Percentiles rank a stretch among this genome's conserved stretches.
Evolutionary conservation across 2,888 invertebrate species (phyloP).

Genomic region (Parnassius apollo): DNA sequence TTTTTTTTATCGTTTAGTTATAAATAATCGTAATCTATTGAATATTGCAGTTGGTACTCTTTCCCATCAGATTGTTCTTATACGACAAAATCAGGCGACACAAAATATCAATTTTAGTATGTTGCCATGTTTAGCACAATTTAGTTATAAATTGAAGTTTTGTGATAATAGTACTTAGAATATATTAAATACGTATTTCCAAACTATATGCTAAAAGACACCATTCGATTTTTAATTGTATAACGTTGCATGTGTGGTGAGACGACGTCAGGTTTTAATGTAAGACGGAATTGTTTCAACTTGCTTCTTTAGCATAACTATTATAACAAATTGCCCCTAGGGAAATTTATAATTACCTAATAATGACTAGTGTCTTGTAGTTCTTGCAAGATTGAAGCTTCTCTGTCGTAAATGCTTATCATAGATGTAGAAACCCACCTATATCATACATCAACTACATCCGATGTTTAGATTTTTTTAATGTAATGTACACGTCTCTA

Average conservation of each 20-base stretch:
- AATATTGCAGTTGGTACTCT: constrained; percentile 61
- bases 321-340: constrained; percentile 14
- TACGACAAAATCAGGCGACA: constrained; percentile 51
- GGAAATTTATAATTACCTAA: constrained; percentile 6
- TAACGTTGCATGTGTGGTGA: constrained; percentile 81
- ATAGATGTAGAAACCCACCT: constrained; percentile 43
- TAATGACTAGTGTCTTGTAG: constrained; percentile 20
- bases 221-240: constrained; percentile 41
- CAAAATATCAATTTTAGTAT: constrained; percentile 28
- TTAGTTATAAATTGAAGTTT: constrained; percentile 67
- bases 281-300: constrained; percentile 57
- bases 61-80: constrained; percentile 75
- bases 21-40: constrained; percentile 48
- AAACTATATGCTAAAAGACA: constrained; percentile 64
- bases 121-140: constrained; percentile 66
- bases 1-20: constrained; percentile 39
- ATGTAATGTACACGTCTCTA: constrained; percentile 12
- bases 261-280: constrained; percentile 71
- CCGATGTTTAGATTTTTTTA: constrained; percentile 7
- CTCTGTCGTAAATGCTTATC: constrained; percentile 53
- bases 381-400: constrained; percentile 53
- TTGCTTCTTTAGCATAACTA: constrained; percentile 35
- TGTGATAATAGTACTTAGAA: constrained; percentile 79
- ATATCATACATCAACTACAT: constrained; percentile 29
- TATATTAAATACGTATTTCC: constrained; percentile 37